A percentile compares a stretch with the other conserved stretches of the same genome.
Conservation (phyloP, 2,888 invertebrate species). For the Dicyrtomina minuta region DNA sequence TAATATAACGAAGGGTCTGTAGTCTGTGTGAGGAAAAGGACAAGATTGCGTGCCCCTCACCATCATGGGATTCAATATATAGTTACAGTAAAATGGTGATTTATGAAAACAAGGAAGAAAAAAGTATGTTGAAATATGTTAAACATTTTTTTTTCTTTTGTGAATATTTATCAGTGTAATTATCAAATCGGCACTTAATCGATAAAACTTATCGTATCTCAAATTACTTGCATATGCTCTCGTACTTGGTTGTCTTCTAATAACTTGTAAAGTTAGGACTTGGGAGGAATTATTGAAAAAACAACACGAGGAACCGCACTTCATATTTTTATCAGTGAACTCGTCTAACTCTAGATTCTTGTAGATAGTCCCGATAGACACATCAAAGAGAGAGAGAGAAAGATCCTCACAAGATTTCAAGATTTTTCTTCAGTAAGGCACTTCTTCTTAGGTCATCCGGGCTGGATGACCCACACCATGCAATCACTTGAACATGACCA, state of each 20-base stretch:
- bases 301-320: neutral
- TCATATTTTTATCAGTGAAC: constrained; percentile 10
- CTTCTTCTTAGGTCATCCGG: constrained; percentile 17
- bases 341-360: neutral
- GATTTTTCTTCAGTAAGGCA: neutral
- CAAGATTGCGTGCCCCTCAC: too few relatives aligned
- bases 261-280: neutral
- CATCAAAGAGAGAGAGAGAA: constrained; percentile 7
- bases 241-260: neutral
- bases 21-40: too few relatives aligned
- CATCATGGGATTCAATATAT: too few relatives aligned
- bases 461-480: constrained; percentile 31
- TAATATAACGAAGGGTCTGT: too few relatives aligned
- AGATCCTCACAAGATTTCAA: neutral
- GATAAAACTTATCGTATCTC: constrained; percentile 17
- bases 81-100: too few relatives aligned
- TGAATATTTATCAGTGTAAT: constrained; percentile 30
- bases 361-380: constrained; percentile 16
- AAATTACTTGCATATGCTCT: neutral
- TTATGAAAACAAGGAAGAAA: neutral
- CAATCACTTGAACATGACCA: constrained; percentile 31
- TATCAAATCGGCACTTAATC: constrained; percentile 23
- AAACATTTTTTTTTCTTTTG: constrained; percentile 2
- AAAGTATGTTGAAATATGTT: constrained; percentile 12
- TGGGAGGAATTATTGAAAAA: constrained; percentile 7